Evolutionary conservation across 2,797 vertebrate species (phyloP), one percentile per base, ranked within the genome.

Genomic region (Platalea minor): DNA sequence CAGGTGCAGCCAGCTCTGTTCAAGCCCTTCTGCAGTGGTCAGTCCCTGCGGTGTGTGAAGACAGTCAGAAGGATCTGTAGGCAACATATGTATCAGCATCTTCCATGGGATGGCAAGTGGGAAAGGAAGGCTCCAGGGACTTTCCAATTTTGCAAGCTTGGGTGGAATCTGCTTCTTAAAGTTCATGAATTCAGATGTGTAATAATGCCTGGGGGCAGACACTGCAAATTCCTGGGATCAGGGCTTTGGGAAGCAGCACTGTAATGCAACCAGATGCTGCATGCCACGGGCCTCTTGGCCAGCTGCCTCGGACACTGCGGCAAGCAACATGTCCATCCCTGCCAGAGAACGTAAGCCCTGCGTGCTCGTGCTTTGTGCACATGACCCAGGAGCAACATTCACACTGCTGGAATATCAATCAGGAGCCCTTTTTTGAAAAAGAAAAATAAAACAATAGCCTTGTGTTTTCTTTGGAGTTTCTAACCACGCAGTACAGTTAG

Each of bases 381-480:
- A 33, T 7, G 23, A 68, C 91, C 91, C 91, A 23, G 92, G 50
- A 80, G 51, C 33, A 77, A 18, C 85, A 14, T 25, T 88, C 48
- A 39, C 31, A 2, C 16, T 70, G 85, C 75, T 82, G 46, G 74
- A 4, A 63, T 11, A 29, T 31, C 75, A 33, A 3, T 76, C 80
- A 73, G 78, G 74, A 93, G 35, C 70, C 29, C 43, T 82, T 81
- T 35, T 14, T 53, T 28, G 35, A 60, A 39, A 39, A 46, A 63
- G 23, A 84, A 24, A 61, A 63, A 11, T 2, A 78, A 46, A 85
- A 93, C 86, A 95, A 93, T 60, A 39, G 83, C 61, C 37, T 23
- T 0, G 16, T 95, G 91, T 97, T 97, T 93, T 76, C 69, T 68
- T 89, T 88, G 94, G 94, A 95, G 57, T 53, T 19, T 46, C 45